phyloP scores from a whole-genome alignment of 2,113 vertebrate genomes.

The Chloebia gouldiae region DNA sequence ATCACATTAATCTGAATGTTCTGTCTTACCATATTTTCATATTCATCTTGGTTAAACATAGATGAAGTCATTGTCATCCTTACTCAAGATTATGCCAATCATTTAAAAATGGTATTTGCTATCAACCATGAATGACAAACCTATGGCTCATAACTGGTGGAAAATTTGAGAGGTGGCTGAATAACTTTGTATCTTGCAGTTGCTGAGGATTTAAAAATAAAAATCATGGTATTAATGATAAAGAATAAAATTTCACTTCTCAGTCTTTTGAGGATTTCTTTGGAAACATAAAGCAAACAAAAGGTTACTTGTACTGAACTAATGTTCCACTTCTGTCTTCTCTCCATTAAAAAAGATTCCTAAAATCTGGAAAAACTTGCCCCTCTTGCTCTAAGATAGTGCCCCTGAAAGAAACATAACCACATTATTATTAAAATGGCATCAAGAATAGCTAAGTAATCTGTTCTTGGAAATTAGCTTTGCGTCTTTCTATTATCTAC shows the following conservation, averaged over 20 bases:
- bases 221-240: background rate
- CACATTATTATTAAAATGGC: slow-evolving; percentile 34
- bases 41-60: background rate
- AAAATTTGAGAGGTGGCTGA: slow-evolving; percentile 9
- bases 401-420: slow-evolving; percentile 42
- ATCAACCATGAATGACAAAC: background rate
- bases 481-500: slow-evolving; percentile 6
- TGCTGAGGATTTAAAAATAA: slow-evolving; percentile 13
- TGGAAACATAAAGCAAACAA: background rate
- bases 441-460: slow-evolving; percentile 42
- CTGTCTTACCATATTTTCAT: background rate
- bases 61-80: background rate
- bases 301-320: background rate
- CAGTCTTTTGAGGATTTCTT: background rate
- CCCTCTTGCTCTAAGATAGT: slow-evolving; percentile 9
- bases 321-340: background rate
- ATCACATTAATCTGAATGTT: background rate
- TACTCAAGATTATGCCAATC: background rate
- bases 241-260: background rate
- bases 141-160: slow-evolving; percentile 20
- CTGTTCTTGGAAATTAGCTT: slow-evolving; percentile 45
- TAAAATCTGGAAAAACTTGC: background rate
- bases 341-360: background rate
- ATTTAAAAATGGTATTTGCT: background rate
- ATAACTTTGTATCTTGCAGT: background rate